Evolutionary conservation across 2,888 invertebrate genomes (phyloP).

Genomic region (Lymantria monacha): DNA sequence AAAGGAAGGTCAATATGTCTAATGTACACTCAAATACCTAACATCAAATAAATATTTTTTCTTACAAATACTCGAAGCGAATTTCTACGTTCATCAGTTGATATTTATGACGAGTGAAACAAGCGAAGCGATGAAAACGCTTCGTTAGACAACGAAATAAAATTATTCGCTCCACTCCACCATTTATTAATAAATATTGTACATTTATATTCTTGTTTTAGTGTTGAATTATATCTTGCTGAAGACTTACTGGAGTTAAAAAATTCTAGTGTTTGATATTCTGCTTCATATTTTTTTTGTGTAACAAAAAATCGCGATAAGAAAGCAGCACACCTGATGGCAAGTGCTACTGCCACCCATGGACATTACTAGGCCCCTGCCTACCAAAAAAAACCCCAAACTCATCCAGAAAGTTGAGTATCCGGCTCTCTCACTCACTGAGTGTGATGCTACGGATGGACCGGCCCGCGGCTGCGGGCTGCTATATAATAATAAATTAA

Average conservation of each 20-base stretch:
- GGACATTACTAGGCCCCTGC: no score
- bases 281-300: background rate
- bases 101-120: constrained; percentile 29
- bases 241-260: background rate
- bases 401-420: no score
- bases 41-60: constrained; percentile 10
- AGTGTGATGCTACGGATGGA: no score
- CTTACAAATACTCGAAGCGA: constrained; percentile 24
- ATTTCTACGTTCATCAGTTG: constrained; percentile 31
- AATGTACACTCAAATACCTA: background rate
- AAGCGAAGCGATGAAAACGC: constrained; percentile 24
- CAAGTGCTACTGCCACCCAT: no score
- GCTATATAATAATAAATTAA: no score
- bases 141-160: constrained; percentile 35
- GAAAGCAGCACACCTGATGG: no score
- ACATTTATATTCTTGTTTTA: constrained; percentile 19
- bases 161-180: constrained; percentile 16
- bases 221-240: background rate
- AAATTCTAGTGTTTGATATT: background rate
- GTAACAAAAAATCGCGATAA: no score
- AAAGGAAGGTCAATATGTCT: background rate
- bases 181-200: constrained; percentile 26
- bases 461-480: no score
- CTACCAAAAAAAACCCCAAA: no score
- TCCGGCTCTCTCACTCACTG: no score